Base-by-base conservation (phyloP, 2,113 vertebrate species). In the Abramis brama region DNA sequence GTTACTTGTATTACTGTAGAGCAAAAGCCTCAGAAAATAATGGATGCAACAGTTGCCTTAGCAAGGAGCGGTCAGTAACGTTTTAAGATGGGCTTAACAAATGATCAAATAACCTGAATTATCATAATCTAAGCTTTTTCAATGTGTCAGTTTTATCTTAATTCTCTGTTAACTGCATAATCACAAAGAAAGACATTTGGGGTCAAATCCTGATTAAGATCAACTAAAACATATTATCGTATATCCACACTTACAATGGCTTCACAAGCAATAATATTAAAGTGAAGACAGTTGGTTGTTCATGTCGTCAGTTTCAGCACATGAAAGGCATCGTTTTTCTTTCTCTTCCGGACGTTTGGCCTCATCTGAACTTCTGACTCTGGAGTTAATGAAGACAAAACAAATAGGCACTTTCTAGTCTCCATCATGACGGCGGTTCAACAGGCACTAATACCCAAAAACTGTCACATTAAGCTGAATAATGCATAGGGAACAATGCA, bases 291-390 rank as follows among this genome's bases (percentile, higher is more conserved):
- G 21, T 45, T n/a, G 23, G 23, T 13, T 6, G 8, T 73, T 47
- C 43, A 17, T 50, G 71, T 25, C 23, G 6, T 15, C 39, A 27
- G 23, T 75, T 75, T 59, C 15, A 60, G 73, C 66, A 74, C 52
- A 62, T 74, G 43, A 85, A 83, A 84, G 57, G 30, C 19, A 39
- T 64, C 5, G 39, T 11, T 84, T 52, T 47, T 15, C 52, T 79
- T 78, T 66, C 57, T 77, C 21, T 77, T 75, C 43, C 25, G 52
- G 74, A 76, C 1, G 27, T n/a, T 71, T 79, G 19, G 70, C 83
- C 78, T 85, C 50, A 84, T 79, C 59, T 82, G 79, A 85, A 82
- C 84, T 70, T 66, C 25, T 82, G 78, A 82, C 79, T 86, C 79
- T 74, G 68, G 62, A 82, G 80, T 82, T 82, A 80, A 60, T 68